Conservation (phyloP, 2,113 vertebrate genomes). For the Sclerurus mexicanus region DNA sequence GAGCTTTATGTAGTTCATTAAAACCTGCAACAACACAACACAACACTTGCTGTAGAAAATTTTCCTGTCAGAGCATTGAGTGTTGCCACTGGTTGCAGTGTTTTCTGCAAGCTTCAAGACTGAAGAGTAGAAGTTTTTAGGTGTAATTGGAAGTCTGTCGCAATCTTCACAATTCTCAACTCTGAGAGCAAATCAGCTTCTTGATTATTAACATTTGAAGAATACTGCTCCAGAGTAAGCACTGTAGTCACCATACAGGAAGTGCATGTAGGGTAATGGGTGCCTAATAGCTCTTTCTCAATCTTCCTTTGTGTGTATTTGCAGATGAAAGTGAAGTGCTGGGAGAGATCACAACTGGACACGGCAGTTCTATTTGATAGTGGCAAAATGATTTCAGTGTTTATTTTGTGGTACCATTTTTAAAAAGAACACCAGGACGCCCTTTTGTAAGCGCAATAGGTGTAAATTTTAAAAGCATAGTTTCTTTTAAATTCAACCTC, state of each 20-base stretch:
- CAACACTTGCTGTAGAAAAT: neutral
- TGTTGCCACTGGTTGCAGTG: neutral
- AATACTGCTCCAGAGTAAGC: neutral
- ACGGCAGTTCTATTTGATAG: neutral
- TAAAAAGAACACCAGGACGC: neutral
- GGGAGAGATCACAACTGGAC: neutral
- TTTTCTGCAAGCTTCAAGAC: conserved; percentile 9
- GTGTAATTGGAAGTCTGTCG: neutral
- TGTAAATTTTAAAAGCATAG: neutral
- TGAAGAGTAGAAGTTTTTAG: neutral
- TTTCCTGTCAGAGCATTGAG: neutral
- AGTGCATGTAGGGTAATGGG: neutral
- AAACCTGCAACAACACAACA: neutral
- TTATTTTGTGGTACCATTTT: neutral
- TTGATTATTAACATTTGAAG: neutral
- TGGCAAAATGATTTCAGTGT: neutral
- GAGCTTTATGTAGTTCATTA: neutral
- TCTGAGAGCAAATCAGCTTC: neutral
- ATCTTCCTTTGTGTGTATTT: neutral
- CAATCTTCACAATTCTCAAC: neutral
- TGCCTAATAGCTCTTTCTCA: neutral
- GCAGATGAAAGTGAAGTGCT: neutral
- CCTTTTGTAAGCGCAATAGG: neutral
- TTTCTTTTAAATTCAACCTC: neutral
- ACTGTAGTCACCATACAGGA: neutral